These are phyloP conservation scores for Petroica traversi DNA, from an alignment of 2,113 vertebrate genomes.

Conservation along the genomic window DNA sequence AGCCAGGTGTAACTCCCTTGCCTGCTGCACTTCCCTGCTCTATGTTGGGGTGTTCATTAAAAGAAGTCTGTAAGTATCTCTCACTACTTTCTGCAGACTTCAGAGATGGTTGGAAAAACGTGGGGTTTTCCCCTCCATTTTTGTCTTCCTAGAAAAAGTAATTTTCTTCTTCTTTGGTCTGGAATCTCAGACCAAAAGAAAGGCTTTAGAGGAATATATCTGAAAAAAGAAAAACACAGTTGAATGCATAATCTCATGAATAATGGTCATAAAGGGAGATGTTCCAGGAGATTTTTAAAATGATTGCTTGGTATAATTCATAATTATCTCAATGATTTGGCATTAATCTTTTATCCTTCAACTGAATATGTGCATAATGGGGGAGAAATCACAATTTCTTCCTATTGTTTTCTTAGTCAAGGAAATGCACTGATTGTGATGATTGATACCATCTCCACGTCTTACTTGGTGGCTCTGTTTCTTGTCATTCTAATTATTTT, in stretches of 20 bases:
- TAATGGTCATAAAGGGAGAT: not conserved
- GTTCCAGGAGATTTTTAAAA: not conserved
- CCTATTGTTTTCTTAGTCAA: not conserved
- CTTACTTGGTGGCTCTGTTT: not conserved
- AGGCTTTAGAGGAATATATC: not conserved
- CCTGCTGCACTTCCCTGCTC: not conserved
- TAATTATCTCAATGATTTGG: conserved; percentile 4
- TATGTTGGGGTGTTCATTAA: not conserved
- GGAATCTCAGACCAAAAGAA: not conserved
- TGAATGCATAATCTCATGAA: not conserved
- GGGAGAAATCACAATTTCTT: not conserved
- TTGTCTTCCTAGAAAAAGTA: not conserved
- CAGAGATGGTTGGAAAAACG: not conserved
- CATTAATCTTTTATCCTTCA: not conserved
- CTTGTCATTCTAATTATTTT: not conserved
- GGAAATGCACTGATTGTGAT: not conserved
- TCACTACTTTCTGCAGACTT: not conserved
- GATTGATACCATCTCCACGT: not conserved
- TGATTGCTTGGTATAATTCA: not conserved
- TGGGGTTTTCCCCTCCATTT: accelerated
- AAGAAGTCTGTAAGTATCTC: not conserved
- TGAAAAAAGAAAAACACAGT: not conserved
- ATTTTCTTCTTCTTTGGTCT: not conserved
- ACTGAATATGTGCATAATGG: not conserved
- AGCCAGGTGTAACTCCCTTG: not conserved